Evolutionary conservation across 1,140 invertebrate species (phyloP).

Genomic region (Drosophila nigrodunni): DNA sequence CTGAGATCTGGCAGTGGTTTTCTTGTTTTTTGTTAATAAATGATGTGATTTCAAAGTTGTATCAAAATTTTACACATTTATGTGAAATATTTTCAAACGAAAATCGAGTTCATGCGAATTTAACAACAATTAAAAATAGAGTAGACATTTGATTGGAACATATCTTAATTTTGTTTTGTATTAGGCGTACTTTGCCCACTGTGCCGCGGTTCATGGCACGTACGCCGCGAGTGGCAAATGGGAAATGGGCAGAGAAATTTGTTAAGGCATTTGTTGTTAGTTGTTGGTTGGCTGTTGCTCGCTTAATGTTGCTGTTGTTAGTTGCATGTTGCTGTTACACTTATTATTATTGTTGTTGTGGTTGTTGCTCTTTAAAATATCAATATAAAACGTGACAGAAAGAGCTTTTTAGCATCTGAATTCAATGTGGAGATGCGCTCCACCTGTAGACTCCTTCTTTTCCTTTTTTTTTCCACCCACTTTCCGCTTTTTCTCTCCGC

Average conservation of each 20-base stretch:
- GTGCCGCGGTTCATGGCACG: constrained; percentile 23
- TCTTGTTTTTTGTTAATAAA: too few species aligned
- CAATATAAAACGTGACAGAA: constrained; percentile 82
- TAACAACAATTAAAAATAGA: too few species aligned
- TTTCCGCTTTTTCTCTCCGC: neutral
- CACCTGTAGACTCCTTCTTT: constrained; percentile 1
- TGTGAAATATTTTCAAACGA: too few species aligned
- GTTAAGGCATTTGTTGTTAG: constrained; percentile 79
- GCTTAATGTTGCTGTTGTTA: constrained; percentile 39
- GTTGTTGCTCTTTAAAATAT: constrained; percentile 73
- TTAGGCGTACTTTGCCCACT: neutral
- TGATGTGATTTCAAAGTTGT: too few species aligned
- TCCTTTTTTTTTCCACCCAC: neutral
- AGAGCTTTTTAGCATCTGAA: constrained; percentile 32
- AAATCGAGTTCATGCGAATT: too few species aligned
- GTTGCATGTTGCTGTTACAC: constrained; percentile 12
- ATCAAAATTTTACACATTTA: too few species aligned
- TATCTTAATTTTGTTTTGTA: neutral
- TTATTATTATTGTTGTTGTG: constrained; percentile 3
- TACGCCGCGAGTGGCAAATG: constrained; percentile 59
- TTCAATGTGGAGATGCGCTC: neutral
- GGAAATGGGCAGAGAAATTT: constrained; percentile 72
- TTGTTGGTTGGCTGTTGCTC: constrained; percentile 30
- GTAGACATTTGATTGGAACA: too few species aligned
- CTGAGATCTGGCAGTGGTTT: too few species aligned